Percentiles rank a stretch among this genome's conserved stretches.
phyloP scores from a whole-genome alignment of 1,140 invertebrate species.

The Colletes latitarsis region DNA sequence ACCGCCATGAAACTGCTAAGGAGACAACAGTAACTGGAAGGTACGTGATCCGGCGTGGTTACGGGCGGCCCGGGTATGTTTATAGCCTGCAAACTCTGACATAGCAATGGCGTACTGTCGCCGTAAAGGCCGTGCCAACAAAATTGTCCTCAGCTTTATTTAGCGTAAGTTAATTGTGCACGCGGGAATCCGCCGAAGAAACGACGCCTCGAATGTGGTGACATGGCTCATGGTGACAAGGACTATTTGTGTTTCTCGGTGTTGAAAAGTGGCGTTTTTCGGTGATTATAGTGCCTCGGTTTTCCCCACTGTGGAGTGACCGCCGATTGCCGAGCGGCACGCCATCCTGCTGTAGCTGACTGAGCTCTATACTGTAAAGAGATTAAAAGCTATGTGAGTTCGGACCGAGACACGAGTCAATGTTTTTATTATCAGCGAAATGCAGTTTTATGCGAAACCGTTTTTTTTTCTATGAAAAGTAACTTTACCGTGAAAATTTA shows the following conservation, averaged over 20 bases:
- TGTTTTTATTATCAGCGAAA: constrained; percentile 36
- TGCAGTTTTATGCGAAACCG: constrained; percentile 8
- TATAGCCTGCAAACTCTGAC: constrained; percentile 79
- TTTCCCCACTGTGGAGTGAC: constrained; percentile 60
- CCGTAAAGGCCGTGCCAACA: constrained; percentile 52
- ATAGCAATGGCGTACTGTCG: constrained; percentile 73
- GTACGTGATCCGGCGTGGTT: constrained; percentile 62
- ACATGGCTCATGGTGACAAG: constrained; percentile 11
- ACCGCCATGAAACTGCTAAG: constrained; percentile 67
- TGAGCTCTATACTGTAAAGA: constrained; percentile 52
- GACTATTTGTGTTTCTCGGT: constrained; percentile 38
- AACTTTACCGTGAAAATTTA: constrained; percentile 15
- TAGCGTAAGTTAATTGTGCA: constrained; percentile 41
- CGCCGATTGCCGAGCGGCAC: constrained; percentile 68
- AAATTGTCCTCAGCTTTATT: constrained; percentile 39
- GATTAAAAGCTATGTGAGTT: constrained; percentile 56
- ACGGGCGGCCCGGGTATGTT: constrained; percentile 68
- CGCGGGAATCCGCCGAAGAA: constrained; percentile 8
- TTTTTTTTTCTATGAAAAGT: constrained; percentile 24
- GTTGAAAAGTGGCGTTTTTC: constrained; percentile 46
- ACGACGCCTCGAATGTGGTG: constrained; percentile 31
- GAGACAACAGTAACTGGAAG: constrained; percentile 70
- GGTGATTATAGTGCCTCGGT: constrained; percentile 52
- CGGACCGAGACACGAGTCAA: constrained; percentile 29
- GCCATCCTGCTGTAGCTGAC: constrained; percentile 68